A percentile compares a stretch with the other conserved stretches of the same genome.
Conservation (phyloP, 2,113 vertebrate genomes). For the Onychorhynchus coronatus region DNA sequence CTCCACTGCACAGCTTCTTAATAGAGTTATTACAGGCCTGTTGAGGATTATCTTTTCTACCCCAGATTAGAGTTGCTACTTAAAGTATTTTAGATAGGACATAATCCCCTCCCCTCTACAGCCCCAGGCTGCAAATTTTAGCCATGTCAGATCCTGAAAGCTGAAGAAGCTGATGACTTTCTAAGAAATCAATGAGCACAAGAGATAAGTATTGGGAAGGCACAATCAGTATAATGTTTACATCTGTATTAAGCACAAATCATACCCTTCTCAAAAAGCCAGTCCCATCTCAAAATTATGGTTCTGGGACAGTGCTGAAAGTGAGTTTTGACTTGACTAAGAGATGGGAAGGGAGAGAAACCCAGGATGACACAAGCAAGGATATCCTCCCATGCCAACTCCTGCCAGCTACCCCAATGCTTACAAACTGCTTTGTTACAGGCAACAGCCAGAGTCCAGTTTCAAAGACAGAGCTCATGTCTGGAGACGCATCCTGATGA, state of each 20-base stretch:
- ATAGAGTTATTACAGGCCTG: background rate
- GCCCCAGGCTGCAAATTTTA: background rate
- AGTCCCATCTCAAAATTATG: background rate
- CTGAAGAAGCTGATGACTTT: background rate
- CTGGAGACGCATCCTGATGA: background rate
- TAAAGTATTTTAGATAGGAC: background rate
- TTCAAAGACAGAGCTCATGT: background rate
- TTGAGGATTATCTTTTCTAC: constrained; percentile 2
- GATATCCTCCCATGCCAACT: background rate
- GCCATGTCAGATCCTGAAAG: background rate
- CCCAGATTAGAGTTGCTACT: background rate
- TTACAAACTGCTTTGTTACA: background rate
- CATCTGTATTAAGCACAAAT: background rate
- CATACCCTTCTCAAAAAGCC: background rate
- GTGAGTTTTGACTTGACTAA: background rate
- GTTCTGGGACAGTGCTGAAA: background rate
- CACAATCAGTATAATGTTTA: background rate
- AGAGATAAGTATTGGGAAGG: background rate
- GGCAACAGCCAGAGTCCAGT: background rate
- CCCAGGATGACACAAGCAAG: background rate
- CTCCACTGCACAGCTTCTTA: background rate
- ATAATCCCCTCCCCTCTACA: background rate
- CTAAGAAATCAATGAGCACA: background rate
- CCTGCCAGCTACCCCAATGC: background rate
- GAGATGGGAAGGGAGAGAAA: background rate